A percentile compares a stretch with the other conserved stretches of the same genome.
These are phyloP conservation scores for Papilio polyxenes DNA, from an alignment of 1,140 invertebrate species.

Conservation along the genomic window DNA sequence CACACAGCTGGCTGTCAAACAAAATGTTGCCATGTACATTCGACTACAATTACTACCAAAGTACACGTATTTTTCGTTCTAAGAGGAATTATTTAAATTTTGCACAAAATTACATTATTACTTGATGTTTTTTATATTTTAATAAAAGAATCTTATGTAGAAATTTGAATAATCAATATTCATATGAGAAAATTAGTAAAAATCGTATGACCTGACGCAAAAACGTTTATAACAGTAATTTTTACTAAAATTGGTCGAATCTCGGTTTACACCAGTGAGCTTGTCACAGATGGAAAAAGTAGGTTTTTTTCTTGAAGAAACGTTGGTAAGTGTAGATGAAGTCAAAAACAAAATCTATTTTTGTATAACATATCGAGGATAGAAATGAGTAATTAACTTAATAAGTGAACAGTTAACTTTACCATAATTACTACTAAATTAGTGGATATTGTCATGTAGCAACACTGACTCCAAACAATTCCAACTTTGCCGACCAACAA, in stretches of 20 bases:
- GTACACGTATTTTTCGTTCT: neutral
- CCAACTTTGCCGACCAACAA: neutral
- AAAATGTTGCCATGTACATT: constrained; percentile 62
- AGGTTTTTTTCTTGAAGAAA: no score
- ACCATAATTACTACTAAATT: neutral
- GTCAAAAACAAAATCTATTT: neutral
- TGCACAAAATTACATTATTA: neutral
- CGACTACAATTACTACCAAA: constrained; percentile 43
- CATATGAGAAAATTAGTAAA: no score
- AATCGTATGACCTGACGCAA: no score
- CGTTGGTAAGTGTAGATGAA: no score
- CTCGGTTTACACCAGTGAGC: no score
- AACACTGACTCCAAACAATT: neutral
- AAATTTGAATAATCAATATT: no score
- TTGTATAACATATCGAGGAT: no score
- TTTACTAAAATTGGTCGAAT: no score
- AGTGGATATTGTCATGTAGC: neutral
- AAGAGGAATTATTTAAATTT: neutral
- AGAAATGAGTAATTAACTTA: neutral
- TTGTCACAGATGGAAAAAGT: no score
- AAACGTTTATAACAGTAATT: no score
- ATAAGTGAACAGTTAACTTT: neutral
- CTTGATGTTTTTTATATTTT: no score
- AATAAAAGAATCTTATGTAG: no score
- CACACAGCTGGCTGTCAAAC: constrained; percentile 78